These are phyloP conservation scores for Antigone vipio DNA, from an alignment of 2,113 vertebrate genomes.

Conservation along the genomic window DNA sequence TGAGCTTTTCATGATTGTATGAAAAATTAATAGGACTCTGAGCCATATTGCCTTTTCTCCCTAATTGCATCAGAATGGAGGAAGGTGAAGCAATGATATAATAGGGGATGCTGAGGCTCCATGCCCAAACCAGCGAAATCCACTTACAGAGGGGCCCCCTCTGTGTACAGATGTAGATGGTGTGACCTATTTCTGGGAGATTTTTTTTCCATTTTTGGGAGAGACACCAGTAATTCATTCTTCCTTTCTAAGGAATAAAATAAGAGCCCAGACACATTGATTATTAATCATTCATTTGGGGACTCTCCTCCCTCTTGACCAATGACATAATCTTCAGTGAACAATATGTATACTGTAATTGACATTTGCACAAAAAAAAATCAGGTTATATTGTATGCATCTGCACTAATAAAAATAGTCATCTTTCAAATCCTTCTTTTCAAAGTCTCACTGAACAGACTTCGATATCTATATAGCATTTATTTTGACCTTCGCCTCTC, in stretches of 20 bases:
- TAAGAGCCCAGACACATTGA: slow-evolving; percentile 75
- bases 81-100: slow-evolving; percentile 1
- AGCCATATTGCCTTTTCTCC: background rate
- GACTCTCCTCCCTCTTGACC: slow-evolving; percentile 68
- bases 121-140: slow-evolving; percentile 8
- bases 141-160: background rate
- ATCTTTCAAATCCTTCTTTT: slow-evolving; percentile 75
- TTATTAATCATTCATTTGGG: slow-evolving; percentile 78
- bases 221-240: slow-evolving; percentile 69
- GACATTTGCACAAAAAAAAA: slow-evolving; percentile 72
- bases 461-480: slow-evolving; percentile 64
- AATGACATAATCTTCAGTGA: slow-evolving; percentile 71
- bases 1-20: background rate
- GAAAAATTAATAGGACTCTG: slow-evolving; percentile 31
- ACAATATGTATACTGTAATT: slow-evolving; percentile 72
- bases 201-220: slow-evolving; percentile 64
- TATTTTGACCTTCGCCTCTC: slow-evolving; percentile 50
- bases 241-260: slow-evolving; percentile 70
- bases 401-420: slow-evolving; percentile 76
- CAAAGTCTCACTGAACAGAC: slow-evolving; percentile 67
- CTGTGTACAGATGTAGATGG: background rate
- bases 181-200: slow-evolving; percentile 50
- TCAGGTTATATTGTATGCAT: slow-evolving; percentile 72
- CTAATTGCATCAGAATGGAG: slow-evolving; percentile 38
- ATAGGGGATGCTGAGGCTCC: background rate